A percentile compares a stretch with the other conserved stretches of the same genome.
Evolutionary conservation across 2,113 vertebrate species (phyloP).

Genomic region (Hystrix cristata): DNA sequence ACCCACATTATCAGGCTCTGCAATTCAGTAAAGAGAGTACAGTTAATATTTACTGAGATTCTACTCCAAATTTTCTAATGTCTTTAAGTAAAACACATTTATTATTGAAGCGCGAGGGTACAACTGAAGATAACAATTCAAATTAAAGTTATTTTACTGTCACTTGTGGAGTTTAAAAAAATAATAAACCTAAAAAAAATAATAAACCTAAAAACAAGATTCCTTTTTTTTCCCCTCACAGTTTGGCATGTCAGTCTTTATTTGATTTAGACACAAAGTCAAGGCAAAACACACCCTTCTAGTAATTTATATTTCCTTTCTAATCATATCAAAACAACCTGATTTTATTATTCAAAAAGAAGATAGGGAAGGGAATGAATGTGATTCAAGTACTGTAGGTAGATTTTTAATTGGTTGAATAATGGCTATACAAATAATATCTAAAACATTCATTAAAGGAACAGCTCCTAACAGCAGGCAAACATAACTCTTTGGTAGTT

Average conservation of each 20-base stretch:
- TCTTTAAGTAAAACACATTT: not conserved
- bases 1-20: not conserved
- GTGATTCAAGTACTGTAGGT: not conserved
- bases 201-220: not conserved
- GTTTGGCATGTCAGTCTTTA: not conserved
- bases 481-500: not conserved
- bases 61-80: not conserved
- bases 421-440: conserved; percentile 9
- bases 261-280: conserved; percentile 21
- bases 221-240: not conserved
- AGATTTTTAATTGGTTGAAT: not conserved
- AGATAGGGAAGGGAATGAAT: not conserved
- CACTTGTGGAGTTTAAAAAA: not conserved
- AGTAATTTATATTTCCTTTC: not conserved
- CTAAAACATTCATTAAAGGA: conserved; percentile 2
- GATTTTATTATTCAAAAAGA: not conserved
- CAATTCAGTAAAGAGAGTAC: not conserved
- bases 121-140: not conserved
- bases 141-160: conserved; percentile 13
- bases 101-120: not conserved
- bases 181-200: not conserved
- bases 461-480: not conserved
- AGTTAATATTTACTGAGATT: conserved; percentile 3
- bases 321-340: not conserved
- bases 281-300: not conserved